Base-by-base conservation (phyloP, 2,888 invertebrate species). In the Nasonovia ribisnigri region DNA sequence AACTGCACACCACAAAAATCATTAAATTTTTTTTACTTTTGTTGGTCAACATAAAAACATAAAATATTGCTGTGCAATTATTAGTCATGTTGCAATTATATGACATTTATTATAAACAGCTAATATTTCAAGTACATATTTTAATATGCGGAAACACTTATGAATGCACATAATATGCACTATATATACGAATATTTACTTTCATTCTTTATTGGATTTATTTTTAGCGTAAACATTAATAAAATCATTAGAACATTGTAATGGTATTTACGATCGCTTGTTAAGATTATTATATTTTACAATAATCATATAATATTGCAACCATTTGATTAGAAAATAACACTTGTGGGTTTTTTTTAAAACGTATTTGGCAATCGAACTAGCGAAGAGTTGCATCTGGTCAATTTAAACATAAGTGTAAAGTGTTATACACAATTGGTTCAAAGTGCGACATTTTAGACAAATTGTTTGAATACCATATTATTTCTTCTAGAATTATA, bases 1-100 rank as follows among this genome's bases (percentile, higher is more conserved):
- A n/a, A 67, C n/a, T 67, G 67, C 67, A 67, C n/a, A 67, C n/a
- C 13, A n/a, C 67, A 67, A 67, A 67, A 67, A 67, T 67, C n/a
- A 36, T 67, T 67, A 20, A 6, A 6, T 67, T 67, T 67, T 67
- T n/a, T 60, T n/a, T 60, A 10, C n/a, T n/a, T 67, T 67, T 67
- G 36, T 77, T 77, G 36, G 77, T 77, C 77, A 77, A 36, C 36
- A 36, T 77, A 77, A 77, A 67, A 20, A 20, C 77, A 77, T 88
- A 36, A 51, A 88, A n/a, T 51, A 20, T 77, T 77, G 36, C 16
- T 36, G 36, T 77, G 77, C 77, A 36, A 36, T 77, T 77, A 77
- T 77, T 36, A 77, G 36, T 36, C 36, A 20, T 36, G 36, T 77
- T 36, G 77, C 77, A 77, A 77, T 77, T 77, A 77, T 77, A 77